These are phyloP conservation scores for Umimayanthus chanpuru DNA, from an alignment of 92 coral and sea anemone species.

Conservation along the genomic window DNA sequence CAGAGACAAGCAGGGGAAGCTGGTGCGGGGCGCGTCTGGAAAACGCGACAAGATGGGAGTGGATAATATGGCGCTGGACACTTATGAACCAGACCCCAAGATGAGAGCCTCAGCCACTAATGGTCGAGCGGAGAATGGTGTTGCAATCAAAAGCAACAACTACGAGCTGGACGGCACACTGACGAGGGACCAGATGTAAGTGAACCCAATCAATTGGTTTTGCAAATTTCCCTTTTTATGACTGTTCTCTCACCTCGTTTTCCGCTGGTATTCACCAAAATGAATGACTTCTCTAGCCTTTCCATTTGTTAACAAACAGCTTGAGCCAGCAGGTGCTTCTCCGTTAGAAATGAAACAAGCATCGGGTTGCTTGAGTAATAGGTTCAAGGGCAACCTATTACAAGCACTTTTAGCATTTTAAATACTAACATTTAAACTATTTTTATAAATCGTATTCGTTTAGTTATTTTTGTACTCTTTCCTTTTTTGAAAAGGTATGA, in stretches of 20 bases:
- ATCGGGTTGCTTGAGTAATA: no score
- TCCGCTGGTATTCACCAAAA: background rate
- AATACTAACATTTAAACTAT: no score
- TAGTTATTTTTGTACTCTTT: background rate
- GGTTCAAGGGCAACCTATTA: no score
- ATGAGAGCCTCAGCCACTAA: slow-evolving; percentile 31
- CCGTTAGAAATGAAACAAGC: no score
- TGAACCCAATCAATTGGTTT: background rate
- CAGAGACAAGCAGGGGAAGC: slow-evolving; percentile 67
- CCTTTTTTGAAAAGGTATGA: background rate
- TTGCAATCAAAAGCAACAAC: background rate
- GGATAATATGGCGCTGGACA: slow-evolving; percentile 20
- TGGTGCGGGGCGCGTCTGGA: slow-evolving; percentile 30
- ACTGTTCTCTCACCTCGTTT: background rate
- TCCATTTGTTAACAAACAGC: background rate
- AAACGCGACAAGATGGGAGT: slow-evolving; percentile 10
- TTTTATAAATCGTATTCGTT: no score
- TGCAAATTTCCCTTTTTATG: no score
- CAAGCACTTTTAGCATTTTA: no score
- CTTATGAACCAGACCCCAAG: slow-evolving; percentile 41
- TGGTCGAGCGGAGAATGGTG: slow-evolving; percentile 1
- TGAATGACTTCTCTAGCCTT: background rate
- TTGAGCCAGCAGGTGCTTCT: no score
- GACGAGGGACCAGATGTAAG: slow-evolving; percentile 39
- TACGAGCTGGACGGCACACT: slow-evolving; percentile 7